phyloP scores from a whole-genome alignment of 2,797 vertebrate genomes.

The Neosilurus mollespiculum region DNA sequence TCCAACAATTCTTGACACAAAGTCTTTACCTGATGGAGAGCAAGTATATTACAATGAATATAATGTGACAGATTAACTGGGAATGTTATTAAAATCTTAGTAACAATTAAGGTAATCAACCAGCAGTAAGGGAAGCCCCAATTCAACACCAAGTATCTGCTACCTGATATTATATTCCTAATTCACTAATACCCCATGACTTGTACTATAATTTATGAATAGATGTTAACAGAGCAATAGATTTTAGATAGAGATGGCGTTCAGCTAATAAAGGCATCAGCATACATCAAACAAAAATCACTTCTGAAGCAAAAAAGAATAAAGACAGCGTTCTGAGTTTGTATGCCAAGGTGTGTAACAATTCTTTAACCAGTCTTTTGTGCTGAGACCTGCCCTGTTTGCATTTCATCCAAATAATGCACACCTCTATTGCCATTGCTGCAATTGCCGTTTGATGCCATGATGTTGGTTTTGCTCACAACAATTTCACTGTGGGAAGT shows the following conservation, averaged over 20 bases:
- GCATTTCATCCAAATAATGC: not conserved
- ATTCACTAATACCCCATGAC: not conserved
- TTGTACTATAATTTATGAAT: not conserved
- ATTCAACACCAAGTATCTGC: not conserved
- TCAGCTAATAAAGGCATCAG: not conserved
- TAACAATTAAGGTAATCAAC: not conserved
- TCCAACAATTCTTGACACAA: conserved; percentile 92
- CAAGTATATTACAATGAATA: not conserved
- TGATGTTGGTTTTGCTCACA: not conserved
- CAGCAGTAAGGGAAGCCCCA: not conserved
- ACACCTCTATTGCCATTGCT: not conserved
- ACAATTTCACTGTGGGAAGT: not conserved
- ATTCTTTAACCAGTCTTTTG: conserved; percentile 16
- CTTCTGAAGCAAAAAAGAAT: not conserved
- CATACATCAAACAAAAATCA: conserved; percentile 11
- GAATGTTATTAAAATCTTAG: not conserved
- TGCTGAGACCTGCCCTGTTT: conserved; percentile 15
- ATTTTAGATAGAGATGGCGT: not conserved
- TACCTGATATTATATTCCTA: not conserved
- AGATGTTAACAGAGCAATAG: not conserved
- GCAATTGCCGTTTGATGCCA: not conserved
- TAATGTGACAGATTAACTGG: not conserved
- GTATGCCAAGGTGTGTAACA: not conserved
- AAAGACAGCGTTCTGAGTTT: not conserved
- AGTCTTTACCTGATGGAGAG: conserved; percentile 86